Evolutionary conservation across 2,113 vertebrate genomes (phyloP), one percentile per base, ranked within the genome.

Genomic region (Nasalis larvatus): DNA sequence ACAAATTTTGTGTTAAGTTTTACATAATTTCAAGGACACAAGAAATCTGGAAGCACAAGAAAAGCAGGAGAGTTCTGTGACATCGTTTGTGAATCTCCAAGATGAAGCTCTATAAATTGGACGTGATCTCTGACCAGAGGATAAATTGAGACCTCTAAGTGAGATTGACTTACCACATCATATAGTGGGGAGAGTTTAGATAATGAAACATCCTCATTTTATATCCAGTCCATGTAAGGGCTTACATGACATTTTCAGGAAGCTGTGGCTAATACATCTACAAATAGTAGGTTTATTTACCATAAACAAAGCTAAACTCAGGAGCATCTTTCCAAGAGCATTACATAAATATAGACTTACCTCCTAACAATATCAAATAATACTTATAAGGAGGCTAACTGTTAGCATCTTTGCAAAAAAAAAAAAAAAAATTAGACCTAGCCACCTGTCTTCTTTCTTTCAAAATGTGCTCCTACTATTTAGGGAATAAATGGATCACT

Each of bases 31-130:
- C 14, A 84, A 27, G 7, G 13, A 58, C n/a, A 60, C 0, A 37
- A 40, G 10, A 93, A 37, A 40, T 66, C 5, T 45, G 49, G 11
- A 49, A 84, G 12, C 13, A 77, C 21, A 10, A 45, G 60, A 0
- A 66, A 69, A 23, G 10, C 4, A n/a, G 32, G 30, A 89, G 10
- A n/a, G 30, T 3, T 32, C 42, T 25, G n/a, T 21, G 21, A 47
- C 7, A 35, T 54, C 0, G 12, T 42, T 7, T 6, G 4, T 5
- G 32, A n/a, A 3, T 30, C 25, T 27, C 30, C n/a, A 56, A 10
- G 8, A 52, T 4, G 14, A 45, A 52, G n/a, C 8, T 54, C 32
- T 30, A 74, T 17, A n/a, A 8, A 27, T 37, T 1, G 35, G 37
- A 76, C 14, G 8, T 16, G 1, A 3, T 35, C 40, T 88, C 74